Base-by-base conservation (phyloP, 1,140 invertebrate genomes). In the Caerostris darwini region DNA sequence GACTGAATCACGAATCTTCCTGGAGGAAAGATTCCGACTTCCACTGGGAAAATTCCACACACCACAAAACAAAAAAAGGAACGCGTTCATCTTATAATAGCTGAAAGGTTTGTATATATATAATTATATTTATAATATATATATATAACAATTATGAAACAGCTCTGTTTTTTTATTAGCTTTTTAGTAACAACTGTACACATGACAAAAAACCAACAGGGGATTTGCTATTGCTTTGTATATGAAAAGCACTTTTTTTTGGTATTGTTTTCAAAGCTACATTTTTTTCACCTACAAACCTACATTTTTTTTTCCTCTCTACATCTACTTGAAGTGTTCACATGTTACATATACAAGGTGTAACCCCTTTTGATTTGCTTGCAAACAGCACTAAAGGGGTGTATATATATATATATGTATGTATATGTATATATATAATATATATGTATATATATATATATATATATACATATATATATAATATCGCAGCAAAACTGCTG, bases 141-240 rank as follows among this genome's bases (percentile, higher is more conserved):
- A 77, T 92, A 92, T 92, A 85, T 92, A 94, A 94, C 93, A 94
- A 94, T 90, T 94, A 90, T 94, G 93, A 94, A 94, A 94, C 93
- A 94, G 93, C 87, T 90, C 88, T 87, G 59, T 19, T 57, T 83
- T 83, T 93, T 88, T 93, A n/a, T 85, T 69, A 34, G 12, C 83
- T 50, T 54, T 81, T 71, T 17, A 50, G 50, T 94, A 94, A 94
- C 93, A 94, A 94, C 93, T 94, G 93, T 94, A 94, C 93, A 94
- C 87, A 90, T 94, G 67, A 90, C 83, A 83, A 58, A 83, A 58
- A 94, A 94, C 88, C 92, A 94, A 89, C 69, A n/a, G 67, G 93
- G 88, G 83, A 88, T 14, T 34, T 59, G 50, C 93, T 94, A 94
- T 94, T 94, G 93, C 93, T 94, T 61, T 90, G 69, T 56, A 67